Evolutionary conservation across 2,113 vertebrate genomes (phyloP).

Genomic region (Phycodurus eques): DNA sequence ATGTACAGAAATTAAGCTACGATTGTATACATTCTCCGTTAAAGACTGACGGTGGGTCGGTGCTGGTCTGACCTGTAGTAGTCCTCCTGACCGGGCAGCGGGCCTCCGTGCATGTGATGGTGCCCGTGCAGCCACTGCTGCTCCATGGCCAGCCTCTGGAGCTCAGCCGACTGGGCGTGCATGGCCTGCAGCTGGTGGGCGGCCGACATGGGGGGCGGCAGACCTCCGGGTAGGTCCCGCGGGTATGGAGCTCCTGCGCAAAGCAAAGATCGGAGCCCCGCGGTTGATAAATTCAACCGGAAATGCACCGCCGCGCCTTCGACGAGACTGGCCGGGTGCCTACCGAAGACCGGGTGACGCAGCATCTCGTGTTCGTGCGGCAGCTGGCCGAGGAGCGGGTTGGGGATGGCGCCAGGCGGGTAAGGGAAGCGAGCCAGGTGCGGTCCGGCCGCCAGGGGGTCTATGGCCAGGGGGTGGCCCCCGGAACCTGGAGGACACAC

Average conservation of each 20-base stretch:
- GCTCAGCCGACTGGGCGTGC: slow-evolving; percentile 96
- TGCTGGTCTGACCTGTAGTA: slow-evolving; percentile 87
- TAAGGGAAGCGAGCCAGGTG: slow-evolving; percentile 95
- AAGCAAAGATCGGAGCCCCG: not conserved
- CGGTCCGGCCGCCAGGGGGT: slow-evolving; percentile 87
- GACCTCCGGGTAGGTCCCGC: slow-evolving; percentile 85
- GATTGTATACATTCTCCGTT: not conserved
- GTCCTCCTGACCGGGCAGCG: slow-evolving; percentile 95
- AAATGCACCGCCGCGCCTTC: not conserved
- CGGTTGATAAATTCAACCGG: not conserved
- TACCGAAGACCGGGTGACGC: slow-evolving; percentile 94
- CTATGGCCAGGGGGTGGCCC: slow-evolving; percentile 84
- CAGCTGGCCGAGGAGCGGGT: slow-evolving; percentile 87
- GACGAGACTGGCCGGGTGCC: slow-evolving; percentile 25
- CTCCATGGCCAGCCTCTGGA: slow-evolving; percentile 96
- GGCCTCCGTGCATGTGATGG: slow-evolving; percentile 95
- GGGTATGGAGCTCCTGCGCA: slow-evolving; percentile 87
- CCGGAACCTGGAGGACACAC: slow-evolving; percentile 86
- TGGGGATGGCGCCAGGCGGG: slow-evolving; percentile 91
- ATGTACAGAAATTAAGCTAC: not conserved
- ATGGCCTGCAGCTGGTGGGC: slow-evolving; percentile 98
- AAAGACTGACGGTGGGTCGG: not conserved
- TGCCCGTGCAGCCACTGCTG: slow-evolving; percentile 97
- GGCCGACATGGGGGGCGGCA: slow-evolving; percentile 93
- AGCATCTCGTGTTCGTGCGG: slow-evolving; percentile 99